Percentiles rank a stretch among this genome's conserved stretches.
phyloP scores from a whole-genome alignment of 2,888 invertebrate genomes.

The Dasysyrphus albostriatus region DNA sequence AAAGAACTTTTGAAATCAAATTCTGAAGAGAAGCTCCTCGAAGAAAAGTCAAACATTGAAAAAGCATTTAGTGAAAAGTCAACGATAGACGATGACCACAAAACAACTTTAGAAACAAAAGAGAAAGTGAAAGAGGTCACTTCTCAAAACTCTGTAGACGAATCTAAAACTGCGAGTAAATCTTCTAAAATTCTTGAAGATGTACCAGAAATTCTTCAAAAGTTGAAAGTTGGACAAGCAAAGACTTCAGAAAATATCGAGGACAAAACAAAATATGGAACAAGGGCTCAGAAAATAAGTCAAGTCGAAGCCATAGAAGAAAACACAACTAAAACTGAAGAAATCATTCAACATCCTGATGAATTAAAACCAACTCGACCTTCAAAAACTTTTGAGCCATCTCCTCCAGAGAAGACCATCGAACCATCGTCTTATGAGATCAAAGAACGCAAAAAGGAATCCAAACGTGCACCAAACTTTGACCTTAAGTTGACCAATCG shows the following conservation, averaged over 20 bases:
- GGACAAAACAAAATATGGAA: constrained; percentile 31
- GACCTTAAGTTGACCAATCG: constrained; percentile 89
- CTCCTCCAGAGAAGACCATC: constrained; percentile 32
- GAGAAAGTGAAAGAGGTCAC: constrained; percentile 24
- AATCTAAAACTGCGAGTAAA: not conserved
- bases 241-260: constrained; percentile 72
- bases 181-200: not conserved
- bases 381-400: constrained; percentile 37
- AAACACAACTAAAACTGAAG: constrained; percentile 34
- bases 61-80: not conserved
- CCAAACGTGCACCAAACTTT: constrained; percentile 80
- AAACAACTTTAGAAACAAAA: not conserved
- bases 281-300: constrained; percentile 14
- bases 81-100: not conserved
- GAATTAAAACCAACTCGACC: not conserved
- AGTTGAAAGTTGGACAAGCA: constrained; percentile 71
- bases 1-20: constrained; percentile 29
- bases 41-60: constrained; percentile 60
- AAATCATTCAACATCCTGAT: not conserved
- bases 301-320: constrained; percentile 62
- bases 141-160: constrained; percentile 44
- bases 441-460: constrained; percentile 70
- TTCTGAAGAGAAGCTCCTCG: not conserved
- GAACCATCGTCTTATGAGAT: not conserved
- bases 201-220: constrained; percentile 71